phyloP scores from a whole-genome alignment of 2,888 invertebrate genomes.

The Merodon equestris region DNA sequence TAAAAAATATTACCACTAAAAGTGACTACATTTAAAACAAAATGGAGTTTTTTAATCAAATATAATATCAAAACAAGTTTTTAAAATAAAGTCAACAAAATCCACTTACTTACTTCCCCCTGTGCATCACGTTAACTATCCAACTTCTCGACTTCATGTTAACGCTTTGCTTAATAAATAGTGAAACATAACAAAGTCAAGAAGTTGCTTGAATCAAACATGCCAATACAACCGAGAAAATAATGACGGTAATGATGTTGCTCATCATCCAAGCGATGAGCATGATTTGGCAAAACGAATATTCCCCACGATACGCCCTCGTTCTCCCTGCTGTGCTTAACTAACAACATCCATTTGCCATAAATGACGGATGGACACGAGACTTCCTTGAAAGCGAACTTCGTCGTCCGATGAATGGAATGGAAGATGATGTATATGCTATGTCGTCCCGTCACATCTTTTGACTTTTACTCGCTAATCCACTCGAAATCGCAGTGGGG shows the following conservation, averaged over 20 bases:
- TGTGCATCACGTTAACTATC: background rate
- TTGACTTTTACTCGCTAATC: conserved; percentile 30
- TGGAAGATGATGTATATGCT: conserved; percentile 51
- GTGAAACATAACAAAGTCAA: conserved; percentile 44
- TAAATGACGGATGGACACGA: conserved; percentile 61
- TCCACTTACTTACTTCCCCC: background rate
- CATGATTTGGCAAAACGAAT: conserved; percentile 59
- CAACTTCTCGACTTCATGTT: background rate
- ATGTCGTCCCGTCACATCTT: conserved; percentile 40
- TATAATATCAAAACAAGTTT: no score
- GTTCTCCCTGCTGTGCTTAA: conserved; percentile 19
- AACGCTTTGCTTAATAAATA: conserved; percentile 52
- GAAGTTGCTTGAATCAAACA: conserved; percentile 30
- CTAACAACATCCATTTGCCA: conserved; percentile 64
- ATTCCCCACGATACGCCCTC: conserved; percentile 39
- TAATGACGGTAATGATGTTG: conserved; percentile 59
- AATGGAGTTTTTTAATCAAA: no score
- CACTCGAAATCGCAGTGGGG: conserved; percentile 20
- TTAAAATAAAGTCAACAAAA: no score
- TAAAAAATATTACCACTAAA: no score
- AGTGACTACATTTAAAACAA: no score
- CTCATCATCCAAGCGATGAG: conserved; percentile 57
- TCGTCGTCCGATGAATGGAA: background rate
- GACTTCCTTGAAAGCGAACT: conserved; percentile 28
- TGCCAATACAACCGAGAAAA: conserved; percentile 45